These are phyloP conservation scores for Yoshiicerus persimilis DNA, from an alignment of 1,140 invertebrate species.

Conservation along the genomic window DNA sequence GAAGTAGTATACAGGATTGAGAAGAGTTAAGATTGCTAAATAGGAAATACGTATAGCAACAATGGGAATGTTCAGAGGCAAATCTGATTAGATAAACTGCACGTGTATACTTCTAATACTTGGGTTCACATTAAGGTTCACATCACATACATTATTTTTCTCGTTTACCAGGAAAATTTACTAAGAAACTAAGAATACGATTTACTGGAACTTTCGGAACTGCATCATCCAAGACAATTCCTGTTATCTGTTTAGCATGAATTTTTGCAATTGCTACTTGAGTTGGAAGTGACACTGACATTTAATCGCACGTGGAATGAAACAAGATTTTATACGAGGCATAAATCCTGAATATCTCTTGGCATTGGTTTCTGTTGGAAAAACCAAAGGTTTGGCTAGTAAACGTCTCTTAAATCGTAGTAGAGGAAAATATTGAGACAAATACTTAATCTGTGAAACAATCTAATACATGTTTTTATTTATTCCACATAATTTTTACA, in stretches of 20 bases:
- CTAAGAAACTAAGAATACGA: not conserved
- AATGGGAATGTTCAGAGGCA: not conserved
- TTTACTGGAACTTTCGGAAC: not conserved
- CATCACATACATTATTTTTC: not conserved
- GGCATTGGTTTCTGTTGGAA: not conserved
- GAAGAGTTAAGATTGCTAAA: not conserved
- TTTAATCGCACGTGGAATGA: not conserved
- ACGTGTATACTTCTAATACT: too few species aligned
- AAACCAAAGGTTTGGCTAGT: not conserved
- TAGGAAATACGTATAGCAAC: too few species aligned
- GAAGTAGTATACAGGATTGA: not conserved
- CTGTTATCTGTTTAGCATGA: not conserved
- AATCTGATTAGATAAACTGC: not conserved
- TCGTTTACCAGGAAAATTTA: not conserved
- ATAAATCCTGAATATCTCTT: not conserved
- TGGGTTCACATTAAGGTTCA: not conserved
- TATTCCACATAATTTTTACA: constrained; percentile 9
- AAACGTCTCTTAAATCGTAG: not conserved
- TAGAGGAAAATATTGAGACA: not conserved
- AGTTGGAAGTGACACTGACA: not conserved
- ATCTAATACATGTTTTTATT: not conserved
- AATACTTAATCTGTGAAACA: not conserved
- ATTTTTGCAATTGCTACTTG: not conserved
- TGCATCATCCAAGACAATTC: not conserved
- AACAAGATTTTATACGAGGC: not conserved